Percentiles rank a stretch among this genome's conserved stretches.
Conservation (phyloP, 2,888 invertebrate species). For the Troglohyphantes excavatus region DNA sequence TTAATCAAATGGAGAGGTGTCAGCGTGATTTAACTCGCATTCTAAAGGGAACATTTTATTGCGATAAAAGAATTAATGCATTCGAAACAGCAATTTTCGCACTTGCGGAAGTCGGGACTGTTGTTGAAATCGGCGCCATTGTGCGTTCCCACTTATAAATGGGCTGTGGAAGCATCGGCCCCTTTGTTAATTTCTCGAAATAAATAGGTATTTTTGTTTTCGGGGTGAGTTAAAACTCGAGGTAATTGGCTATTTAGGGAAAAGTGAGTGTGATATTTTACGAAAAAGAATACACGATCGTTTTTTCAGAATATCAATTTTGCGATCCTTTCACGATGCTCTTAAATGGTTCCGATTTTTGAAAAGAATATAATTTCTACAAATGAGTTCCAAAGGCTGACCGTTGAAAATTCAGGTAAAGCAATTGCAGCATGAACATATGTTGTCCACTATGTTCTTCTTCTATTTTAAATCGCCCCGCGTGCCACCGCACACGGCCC, state of each 20-base stretch:
- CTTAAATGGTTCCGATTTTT: too few relatives aligned
- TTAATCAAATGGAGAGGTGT: slow-evolving; percentile 58
- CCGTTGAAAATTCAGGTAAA: too few relatives aligned
- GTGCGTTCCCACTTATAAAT: not conserved
- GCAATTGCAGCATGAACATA: too few relatives aligned
- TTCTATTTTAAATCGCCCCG: too few relatives aligned
- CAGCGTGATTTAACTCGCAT: slow-evolving; percentile 33
- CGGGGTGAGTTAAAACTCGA: not conserved
- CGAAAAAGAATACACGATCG: not conserved
- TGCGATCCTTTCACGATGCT: too few relatives aligned
- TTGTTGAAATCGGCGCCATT: slow-evolving; percentile 27
- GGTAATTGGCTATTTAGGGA: not conserved
- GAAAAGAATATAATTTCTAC: too few relatives aligned
- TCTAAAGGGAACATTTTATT: slow-evolving; percentile 2
- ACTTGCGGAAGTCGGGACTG: not conserved
- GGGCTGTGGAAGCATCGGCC: too few relatives aligned
- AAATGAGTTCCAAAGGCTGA: too few relatives aligned
- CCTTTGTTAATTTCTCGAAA: not conserved
- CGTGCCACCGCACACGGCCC: too few relatives aligned
- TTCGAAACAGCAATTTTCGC: slow-evolving; percentile 29
- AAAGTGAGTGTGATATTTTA: not conserved
- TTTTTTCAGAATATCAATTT: too few relatives aligned
- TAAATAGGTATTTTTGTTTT: not conserved
- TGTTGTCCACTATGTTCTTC: too few relatives aligned
- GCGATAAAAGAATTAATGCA: slow-evolving; percentile 39